These are phyloP conservation scores for Meta bourneti DNA, from an alignment of 2,888 invertebrate genomes.

Conservation along the genomic window DNA sequence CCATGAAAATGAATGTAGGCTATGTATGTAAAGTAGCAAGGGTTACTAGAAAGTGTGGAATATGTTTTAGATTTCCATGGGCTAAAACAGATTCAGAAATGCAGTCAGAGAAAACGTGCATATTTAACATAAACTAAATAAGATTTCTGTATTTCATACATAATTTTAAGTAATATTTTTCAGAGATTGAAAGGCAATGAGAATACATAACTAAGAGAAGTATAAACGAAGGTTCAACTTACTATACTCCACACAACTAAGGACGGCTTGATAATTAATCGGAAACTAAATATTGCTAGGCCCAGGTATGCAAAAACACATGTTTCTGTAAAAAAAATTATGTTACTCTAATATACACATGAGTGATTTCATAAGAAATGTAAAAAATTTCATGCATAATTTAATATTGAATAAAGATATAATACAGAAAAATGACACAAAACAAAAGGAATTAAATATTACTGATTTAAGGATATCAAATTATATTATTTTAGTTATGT, in stretches of 20 bases:
- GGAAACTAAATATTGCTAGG: slow-evolving; percentile 95
- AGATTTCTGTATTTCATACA: background rate
- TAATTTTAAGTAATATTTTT: background rate
- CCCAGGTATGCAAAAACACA: slow-evolving; percentile 99
- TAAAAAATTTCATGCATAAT: background rate
- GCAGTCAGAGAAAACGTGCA: no score
- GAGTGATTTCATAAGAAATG: background rate
- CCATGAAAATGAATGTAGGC: no score
- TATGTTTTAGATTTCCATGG: no score
- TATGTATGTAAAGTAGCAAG: no score
- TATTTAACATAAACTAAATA: no score
- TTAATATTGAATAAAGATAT: background rate
- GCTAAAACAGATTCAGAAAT: no score
- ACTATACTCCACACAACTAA: slow-evolving; percentile 96
- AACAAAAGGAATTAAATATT: background rate
- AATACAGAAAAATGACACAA: background rate
- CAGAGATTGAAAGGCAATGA: background rate
- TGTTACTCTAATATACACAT: background rate
- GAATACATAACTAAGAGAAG: background rate
- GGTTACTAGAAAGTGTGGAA: no score
- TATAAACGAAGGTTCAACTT: slow-evolving; percentile 78
- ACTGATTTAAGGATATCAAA: no score
- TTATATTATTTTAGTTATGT: background rate
- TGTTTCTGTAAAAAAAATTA: slow-evolving; percentile 86
- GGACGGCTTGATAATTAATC: slow-evolving; percentile 91